A percentile compares a stretch with the other conserved stretches of the same genome.
Evolutionary conservation across 2,888 invertebrate species (phyloP).

Genomic region (Callinectes sapidus): DNA sequence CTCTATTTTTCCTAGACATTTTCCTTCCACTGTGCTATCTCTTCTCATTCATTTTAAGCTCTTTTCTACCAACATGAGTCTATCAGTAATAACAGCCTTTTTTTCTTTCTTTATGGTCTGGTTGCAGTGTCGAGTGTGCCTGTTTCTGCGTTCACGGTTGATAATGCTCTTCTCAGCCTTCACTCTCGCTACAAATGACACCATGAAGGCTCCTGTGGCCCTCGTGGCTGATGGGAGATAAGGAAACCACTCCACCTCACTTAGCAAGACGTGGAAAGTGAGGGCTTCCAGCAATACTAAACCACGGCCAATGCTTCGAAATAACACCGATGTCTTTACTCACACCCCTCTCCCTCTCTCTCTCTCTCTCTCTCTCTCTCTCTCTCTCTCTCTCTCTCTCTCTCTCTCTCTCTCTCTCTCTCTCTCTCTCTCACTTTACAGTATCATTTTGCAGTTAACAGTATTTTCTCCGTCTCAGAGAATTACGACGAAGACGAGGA

Average conservation of each 20-base stretch:
- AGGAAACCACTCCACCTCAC: background rate
- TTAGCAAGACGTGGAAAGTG: background rate
- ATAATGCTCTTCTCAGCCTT: background rate
- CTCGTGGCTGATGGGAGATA: background rate
- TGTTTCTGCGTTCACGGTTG: background rate
- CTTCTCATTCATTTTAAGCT: background rate
- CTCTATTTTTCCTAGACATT: background rate
- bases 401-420: background rate
- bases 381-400: too few relatives aligned
- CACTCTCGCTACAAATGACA: background rate
- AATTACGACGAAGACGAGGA: background rate
- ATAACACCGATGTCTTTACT: background rate
- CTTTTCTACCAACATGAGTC: too few relatives aligned
- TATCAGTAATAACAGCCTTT: background rate
- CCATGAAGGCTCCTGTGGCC: background rate
- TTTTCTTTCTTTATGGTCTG: background rate
- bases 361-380: background rate
- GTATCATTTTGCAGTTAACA: background rate
- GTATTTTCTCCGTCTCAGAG: background rate
- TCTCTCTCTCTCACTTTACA: background rate
- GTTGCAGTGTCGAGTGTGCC: background rate
- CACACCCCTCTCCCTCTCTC: slow-evolving; percentile 28
- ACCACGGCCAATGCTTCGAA: background rate
- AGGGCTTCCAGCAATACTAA: background rate
- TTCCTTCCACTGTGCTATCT: background rate